Percentiles rank a stretch among this genome's conserved stretches.
Conservation (phyloP, 2,113 vertebrate genomes). For the Rutilus rutilus region DNA sequence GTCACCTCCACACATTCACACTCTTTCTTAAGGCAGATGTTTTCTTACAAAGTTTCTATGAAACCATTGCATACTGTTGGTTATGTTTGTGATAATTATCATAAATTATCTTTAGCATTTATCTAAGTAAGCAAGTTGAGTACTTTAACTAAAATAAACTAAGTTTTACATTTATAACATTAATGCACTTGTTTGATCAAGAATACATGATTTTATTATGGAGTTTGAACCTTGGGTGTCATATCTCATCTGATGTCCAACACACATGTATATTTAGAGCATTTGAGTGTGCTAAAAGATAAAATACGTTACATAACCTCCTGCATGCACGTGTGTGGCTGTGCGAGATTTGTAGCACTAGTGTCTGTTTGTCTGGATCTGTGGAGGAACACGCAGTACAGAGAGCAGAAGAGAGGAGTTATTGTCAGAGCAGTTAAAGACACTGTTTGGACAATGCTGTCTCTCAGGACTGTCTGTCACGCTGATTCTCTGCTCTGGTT, state of each 20-base stretch:
- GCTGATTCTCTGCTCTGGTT: slow-evolving; percentile 8
- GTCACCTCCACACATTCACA: background rate
- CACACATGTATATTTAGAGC: background rate
- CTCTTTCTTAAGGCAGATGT: background rate
- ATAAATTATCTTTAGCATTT: too few species aligned
- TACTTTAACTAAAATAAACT: background rate
- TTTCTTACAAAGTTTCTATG: background rate
- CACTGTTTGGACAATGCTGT: slow-evolving; percentile 25
- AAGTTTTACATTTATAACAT: background rate
- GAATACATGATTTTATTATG: background rate
- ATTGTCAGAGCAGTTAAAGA: slow-evolving; percentile 38
- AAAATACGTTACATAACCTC: background rate
- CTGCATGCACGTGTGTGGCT: slow-evolving; percentile 4
- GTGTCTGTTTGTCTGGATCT: slow-evolving; percentile 4
- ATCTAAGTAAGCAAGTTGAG: background rate
- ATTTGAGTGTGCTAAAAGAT: background rate
- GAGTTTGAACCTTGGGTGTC: background rate
- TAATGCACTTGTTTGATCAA: background rate
- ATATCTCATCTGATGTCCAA: background rate
- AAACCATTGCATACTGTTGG: background rate
- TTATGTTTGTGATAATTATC: background rate
- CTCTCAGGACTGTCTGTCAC: slow-evolving; percentile 28
- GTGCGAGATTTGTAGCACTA: background rate
- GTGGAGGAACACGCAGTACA: slow-evolving; percentile 58
- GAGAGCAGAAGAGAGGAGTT: slow-evolving; percentile 55